Conservation (phyloP, 2,888 invertebrate species). For the Charanyca ferruginea region DNA sequence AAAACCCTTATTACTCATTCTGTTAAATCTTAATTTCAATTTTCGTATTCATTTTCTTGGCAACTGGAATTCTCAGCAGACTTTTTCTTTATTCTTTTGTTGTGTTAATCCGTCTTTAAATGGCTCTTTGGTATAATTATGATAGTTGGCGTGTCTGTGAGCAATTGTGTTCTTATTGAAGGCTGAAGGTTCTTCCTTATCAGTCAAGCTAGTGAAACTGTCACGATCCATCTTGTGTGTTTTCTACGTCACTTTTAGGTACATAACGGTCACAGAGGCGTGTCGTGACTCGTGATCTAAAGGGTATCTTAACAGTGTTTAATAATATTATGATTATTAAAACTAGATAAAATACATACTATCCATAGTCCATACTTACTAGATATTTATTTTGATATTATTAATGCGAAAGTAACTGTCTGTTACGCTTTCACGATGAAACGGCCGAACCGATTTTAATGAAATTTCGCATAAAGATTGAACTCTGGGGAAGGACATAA, state of each 20-base stretch:
- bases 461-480: too few species aligned
- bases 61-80: conserved; percentile 6
- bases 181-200: conserved; percentile 63
- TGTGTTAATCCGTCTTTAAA: conserved; percentile 13
- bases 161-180: conserved; percentile 28
- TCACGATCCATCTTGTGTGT: conserved; percentile 49
- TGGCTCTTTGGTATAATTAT: conserved; percentile 18
- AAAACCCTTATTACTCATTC: conserved; percentile 15
- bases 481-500: too few species aligned
- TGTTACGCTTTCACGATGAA: too few species aligned
- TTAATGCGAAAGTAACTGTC: too few species aligned
- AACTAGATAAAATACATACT: too few species aligned
- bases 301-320: not conserved
- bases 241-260: conserved; percentile 24
- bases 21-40: conserved; percentile 18
- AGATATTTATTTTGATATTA: too few species aligned
- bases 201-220: conserved; percentile 37
- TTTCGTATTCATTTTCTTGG: conserved; percentile 20
- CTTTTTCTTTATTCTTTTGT: conserved; percentile 18
- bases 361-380: too few species aligned
- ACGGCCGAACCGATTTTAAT: too few species aligned
- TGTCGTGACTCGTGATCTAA: conserved; percentile 33
- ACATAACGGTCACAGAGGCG: conserved; percentile 21
- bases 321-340: not conserved
- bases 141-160: conserved; percentile 15